Conservation (phyloP, 2,888 invertebrate species). For the Eupithecia centaureata region DNA sequence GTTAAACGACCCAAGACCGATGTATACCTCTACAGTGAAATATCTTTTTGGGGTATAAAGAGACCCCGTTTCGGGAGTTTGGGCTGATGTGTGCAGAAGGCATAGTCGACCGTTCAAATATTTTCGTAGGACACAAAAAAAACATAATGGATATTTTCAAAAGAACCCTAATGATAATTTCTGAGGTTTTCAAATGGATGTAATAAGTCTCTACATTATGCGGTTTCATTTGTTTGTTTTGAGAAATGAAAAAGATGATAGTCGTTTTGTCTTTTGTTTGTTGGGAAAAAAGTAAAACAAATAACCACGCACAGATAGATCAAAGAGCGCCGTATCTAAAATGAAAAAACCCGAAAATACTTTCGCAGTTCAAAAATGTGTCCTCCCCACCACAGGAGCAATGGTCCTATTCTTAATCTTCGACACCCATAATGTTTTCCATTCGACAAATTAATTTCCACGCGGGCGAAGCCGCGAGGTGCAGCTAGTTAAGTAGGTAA, state of each 20-base stretch:
- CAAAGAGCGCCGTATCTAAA: too few relatives aligned
- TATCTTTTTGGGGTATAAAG: constrained; percentile 65
- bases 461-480: too few relatives aligned
- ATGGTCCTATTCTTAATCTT: too few relatives aligned
- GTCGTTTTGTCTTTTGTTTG: not conserved
- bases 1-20: constrained; percentile 59
- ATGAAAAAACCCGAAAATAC: too few relatives aligned
- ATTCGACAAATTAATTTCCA: too few relatives aligned
- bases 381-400: too few relatives aligned
- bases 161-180: constrained; percentile 13
- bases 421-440: too few relatives aligned
- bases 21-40: constrained; percentile 64
- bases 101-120: constrained; percentile 40
- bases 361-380: too few relatives aligned
- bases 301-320: too few relatives aligned
- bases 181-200: constrained; percentile 7
- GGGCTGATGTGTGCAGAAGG: constrained; percentile 40
- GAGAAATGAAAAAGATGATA: not conserved
- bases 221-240: not conserved
- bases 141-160: constrained; percentile 14
- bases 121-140: constrained; percentile 33
- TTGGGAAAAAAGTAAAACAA: too few relatives aligned
- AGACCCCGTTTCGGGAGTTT: constrained; percentile 26
- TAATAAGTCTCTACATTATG: not conserved
- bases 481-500: too few relatives aligned